phyloP scores from a whole-genome alignment of 2,797 vertebrate genomes.

The Sebastes hubbsi region DNA sequence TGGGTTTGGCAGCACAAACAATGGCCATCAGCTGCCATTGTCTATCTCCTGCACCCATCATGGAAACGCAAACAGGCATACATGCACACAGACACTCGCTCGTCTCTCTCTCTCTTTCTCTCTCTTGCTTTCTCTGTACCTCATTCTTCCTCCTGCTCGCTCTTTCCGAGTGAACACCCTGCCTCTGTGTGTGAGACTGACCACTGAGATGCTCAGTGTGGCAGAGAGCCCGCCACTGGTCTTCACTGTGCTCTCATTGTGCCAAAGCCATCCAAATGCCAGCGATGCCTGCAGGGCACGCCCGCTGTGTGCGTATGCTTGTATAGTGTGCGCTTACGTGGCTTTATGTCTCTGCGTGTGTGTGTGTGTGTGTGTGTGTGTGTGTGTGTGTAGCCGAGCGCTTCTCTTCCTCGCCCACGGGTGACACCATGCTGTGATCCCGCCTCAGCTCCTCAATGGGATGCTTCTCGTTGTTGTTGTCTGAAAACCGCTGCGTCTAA shows the following conservation, averaged over 20 bases:
- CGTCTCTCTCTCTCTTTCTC: constrained; percentile 21
- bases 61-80: constrained; percentile 33
- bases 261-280: constrained; percentile 70
- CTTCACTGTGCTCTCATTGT: constrained; percentile 65
- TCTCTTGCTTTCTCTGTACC: constrained; percentile 5
- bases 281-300: constrained; percentile 62
- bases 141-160: constrained; percentile 16
- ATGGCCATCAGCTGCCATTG: constrained; percentile 66
- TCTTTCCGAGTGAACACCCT: constrained; percentile 44
- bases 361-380: constrained; percentile 6
- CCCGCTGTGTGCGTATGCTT: constrained; percentile 50
- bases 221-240: constrained; percentile 57
- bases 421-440: constrained; percentile 62
- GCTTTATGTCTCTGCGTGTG: constrained; percentile 35
- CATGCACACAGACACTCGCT: constrained; percentile 2
- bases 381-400: constrained; percentile 9
- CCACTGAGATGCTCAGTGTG: constrained; percentile 58
- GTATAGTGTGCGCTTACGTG: constrained; percentile 18
- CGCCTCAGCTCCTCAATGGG: constrained; percentile 35
- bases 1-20: constrained; percentile 60
- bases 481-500: constrained; percentile 7
- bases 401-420: constrained; percentile 48
- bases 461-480: constrained; percentile 23
- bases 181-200: constrained; percentile 58
- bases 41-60: constrained; percentile 23